Evolutionary conservation across 2,797 vertebrate species (phyloP).

Genomic region (Channa striata): DNA sequence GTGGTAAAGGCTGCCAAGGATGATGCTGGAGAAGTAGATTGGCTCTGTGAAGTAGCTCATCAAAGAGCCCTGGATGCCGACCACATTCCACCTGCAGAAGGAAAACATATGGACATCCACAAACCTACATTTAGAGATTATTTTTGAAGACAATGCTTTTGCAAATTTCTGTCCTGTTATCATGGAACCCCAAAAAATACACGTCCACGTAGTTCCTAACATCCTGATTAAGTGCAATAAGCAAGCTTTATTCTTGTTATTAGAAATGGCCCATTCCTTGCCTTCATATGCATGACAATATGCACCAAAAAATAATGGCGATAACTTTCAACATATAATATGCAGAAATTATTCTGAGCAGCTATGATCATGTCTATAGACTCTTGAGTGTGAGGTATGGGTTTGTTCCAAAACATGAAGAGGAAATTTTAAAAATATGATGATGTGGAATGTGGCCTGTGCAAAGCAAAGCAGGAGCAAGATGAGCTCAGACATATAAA

Average conservation of each 20-base stretch:
- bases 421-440: neutral
- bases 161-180: neutral
- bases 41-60: slow-evolving; percentile 96
- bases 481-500: slow-evolving; percentile 29
- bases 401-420: neutral
- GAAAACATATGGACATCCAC: neutral
- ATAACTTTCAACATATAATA: neutral
- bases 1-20: slow-evolving; percentile 96
- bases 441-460: neutral
- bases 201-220: neutral
- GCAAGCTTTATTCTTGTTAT: neutral
- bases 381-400: too few species aligned
- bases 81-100: slow-evolving; percentile 92
- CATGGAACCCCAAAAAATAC: neutral
- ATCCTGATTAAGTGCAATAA: neutral
- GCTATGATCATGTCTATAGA: too few species aligned
- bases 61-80: slow-evolving; percentile 95
- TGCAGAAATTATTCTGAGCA: neutral
- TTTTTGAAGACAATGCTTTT: neutral
- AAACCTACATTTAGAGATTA: neutral
- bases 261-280: neutral
- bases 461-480: neutral
- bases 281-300: neutral
- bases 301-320: neutral
- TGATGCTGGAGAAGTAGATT: slow-evolving; percentile 97